phyloP scores from a whole-genome alignment of 2,888 invertebrate genomes.

The Autographa gamma region DNA sequence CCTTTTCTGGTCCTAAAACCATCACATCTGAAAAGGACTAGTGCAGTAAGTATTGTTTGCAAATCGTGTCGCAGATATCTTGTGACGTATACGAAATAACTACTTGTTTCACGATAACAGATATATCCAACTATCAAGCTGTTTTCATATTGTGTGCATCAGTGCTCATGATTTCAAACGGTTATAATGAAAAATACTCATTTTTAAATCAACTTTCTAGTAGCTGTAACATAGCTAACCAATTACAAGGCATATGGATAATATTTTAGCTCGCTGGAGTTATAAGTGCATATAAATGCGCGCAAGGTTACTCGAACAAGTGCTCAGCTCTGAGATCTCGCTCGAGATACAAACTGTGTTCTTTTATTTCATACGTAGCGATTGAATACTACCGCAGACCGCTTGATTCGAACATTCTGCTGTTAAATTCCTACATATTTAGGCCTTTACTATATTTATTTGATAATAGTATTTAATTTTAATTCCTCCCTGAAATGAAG shows the following conservation, averaged over 20 bases:
- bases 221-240: neutral
- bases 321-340: neutral
- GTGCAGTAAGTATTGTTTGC: conserved; percentile 64
- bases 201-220: neutral
- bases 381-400: neutral
- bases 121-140: neutral
- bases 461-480: no score
- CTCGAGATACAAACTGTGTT: neutral
- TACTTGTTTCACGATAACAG: neutral
- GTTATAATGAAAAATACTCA: neutral
- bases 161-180: neutral
- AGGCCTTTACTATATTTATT: no score
- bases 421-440: no score
- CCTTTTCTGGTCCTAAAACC: conserved; percentile 82
- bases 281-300: conserved; percentile 1
- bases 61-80: conserved; percentile 56
- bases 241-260: neutral
- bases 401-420: neutral
- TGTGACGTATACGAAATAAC: conserved; percentile 20
- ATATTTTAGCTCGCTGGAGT: neutral
- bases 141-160: no score
- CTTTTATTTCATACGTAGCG: neutral
- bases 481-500: no score
- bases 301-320: neutral
- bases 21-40: conserved; percentile 69